Evolutionary conservation across 2,888 invertebrate genomes (phyloP).

Genomic region (Clanis bilineata): DNA sequence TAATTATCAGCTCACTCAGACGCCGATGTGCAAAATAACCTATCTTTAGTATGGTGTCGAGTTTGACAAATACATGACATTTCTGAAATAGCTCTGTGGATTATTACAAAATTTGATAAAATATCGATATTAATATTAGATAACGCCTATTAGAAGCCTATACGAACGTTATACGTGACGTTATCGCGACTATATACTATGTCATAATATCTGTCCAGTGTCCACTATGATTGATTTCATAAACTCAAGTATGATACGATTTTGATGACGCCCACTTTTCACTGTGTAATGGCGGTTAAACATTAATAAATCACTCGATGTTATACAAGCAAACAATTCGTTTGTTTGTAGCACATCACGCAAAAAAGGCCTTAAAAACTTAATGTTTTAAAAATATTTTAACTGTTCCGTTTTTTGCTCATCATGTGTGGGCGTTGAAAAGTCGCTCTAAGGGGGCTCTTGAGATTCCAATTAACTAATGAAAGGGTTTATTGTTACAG

Average conservation of each 20-base stretch:
- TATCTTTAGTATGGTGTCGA: no score
- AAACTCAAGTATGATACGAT: constrained; percentile 24
- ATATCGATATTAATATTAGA: background rate
- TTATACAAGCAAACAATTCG: constrained; percentile 63
- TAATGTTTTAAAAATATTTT: constrained; percentile 33
- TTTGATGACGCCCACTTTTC: constrained; percentile 18
- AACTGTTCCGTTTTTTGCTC: constrained; percentile 53
- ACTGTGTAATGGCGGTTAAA: constrained; percentile 28
- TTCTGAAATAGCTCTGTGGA: background rate
- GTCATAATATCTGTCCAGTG: constrained; percentile 6
- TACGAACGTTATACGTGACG: constrained; percentile 11
- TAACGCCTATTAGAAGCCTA: background rate
- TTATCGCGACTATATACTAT: constrained; percentile 12
- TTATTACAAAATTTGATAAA: background rate
- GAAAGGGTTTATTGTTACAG: constrained; percentile 33
- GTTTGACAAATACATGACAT: background rate
- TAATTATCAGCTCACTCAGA: no score
- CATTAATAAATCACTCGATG: constrained; percentile 61
- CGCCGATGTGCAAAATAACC: no score
- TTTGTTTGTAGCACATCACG: constrained; percentile 66
- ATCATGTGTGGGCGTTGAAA: constrained; percentile 43
- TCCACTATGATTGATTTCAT: constrained; percentile 31
- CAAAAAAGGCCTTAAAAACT: constrained; percentile 55
- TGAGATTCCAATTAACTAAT: constrained; percentile 52
- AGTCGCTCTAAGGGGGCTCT: constrained; percentile 54